These are phyloP conservation scores for Halichoerus grypus DNA, from an alignment of 2,113 vertebrate species.

Conservation along the genomic window DNA sequence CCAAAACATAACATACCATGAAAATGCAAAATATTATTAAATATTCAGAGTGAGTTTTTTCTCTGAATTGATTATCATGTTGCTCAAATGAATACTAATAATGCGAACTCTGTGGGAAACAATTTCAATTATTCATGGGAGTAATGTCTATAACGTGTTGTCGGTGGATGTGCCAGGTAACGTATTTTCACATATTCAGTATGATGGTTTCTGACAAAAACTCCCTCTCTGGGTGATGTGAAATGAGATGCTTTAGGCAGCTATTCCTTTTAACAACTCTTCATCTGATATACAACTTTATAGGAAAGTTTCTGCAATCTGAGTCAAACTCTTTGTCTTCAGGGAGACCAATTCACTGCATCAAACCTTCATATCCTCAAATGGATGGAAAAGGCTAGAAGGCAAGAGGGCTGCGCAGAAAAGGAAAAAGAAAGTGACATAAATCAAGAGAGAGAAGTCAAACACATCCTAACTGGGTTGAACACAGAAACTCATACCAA, in stretches of 20 bases:
- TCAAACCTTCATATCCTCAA: slow-evolving; percentile 49
- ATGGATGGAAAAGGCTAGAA: slow-evolving; percentile 65
- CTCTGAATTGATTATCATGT: slow-evolving; percentile 40
- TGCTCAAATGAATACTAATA: slow-evolving; percentile 48
- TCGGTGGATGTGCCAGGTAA: neutral
- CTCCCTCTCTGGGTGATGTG: neutral
- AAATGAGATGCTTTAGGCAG: slow-evolving; percentile 66
- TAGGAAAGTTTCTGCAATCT: slow-evolving; percentile 41
- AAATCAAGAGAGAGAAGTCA: slow-evolving; percentile 69
- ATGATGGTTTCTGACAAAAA: slow-evolving; percentile 52
- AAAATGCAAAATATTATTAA: slow-evolving; percentile 58
- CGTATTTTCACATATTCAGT: slow-evolving; percentile 1
- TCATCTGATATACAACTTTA: slow-evolving; percentile 23
- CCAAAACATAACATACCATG: neutral
- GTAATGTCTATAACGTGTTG: neutral
- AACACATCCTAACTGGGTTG: slow-evolving; percentile 24
- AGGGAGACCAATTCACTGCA: neutral
- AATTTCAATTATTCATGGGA: slow-evolving; percentile 62
- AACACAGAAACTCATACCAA: slow-evolving; percentile 36
- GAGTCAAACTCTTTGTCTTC: slow-evolving; percentile 16
- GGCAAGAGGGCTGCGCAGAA: neutral
- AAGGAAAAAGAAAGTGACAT: slow-evolving; percentile 56
- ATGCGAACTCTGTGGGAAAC: slow-evolving; percentile 47
- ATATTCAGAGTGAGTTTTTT: slow-evolving; percentile 25
- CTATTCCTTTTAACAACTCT: slow-evolving; percentile 65